Evolutionary conservation across 92 coral and sea anemone genomes (phyloP), one percentile per base, ranked within the genome.

Genomic region (Phenganax subtilis): DNA sequence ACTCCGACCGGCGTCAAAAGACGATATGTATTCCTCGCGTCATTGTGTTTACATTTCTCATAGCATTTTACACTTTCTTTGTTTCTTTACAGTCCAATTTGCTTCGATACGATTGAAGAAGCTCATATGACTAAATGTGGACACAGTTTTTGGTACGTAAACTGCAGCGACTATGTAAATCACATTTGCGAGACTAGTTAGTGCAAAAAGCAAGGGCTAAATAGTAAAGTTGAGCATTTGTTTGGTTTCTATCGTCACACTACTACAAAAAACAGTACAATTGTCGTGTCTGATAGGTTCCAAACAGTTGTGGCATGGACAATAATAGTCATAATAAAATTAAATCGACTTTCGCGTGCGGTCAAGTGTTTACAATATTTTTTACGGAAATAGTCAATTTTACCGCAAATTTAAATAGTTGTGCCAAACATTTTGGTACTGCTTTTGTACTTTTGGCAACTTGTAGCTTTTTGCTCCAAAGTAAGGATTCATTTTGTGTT

Each of bases 61-160:
- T 72, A 44, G 10, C 55, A 79, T 63, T 80, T 59, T 71, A 51
- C 64, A 8, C 14, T 61, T 61, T 28, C 25, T 61, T 61, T 61
- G 52, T 69, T 20, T 28, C 70, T 72, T 75, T 89, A 37, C 47
- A 93, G 98, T 86, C 98, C 98, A 51, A 91, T 93, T 84, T 93
- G 98, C 86, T 93, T 93, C 76, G 97, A 93, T 80, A 93, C 92
- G 58, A 93, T 93, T 67, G 98, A 93, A 68, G 98, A 93, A 68
- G 98, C 98, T 29, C 92, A 92, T 72, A 93, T 93, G 96, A 93
- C 98, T 17, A 93, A 93, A 88, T 93, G 98, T 87, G 98, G 98
- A 71, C 98, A 93, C 84, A 93, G 94, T 5, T 93, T 93, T 82
- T 93, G 98, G 98, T 93, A 61, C 87, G 98, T 16, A 30, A 56